Evolutionary conservation across 1,140 invertebrate genomes (phyloP), one percentile per base, ranked within the genome.

Genomic region (Drosophila mojavensis): DNA sequence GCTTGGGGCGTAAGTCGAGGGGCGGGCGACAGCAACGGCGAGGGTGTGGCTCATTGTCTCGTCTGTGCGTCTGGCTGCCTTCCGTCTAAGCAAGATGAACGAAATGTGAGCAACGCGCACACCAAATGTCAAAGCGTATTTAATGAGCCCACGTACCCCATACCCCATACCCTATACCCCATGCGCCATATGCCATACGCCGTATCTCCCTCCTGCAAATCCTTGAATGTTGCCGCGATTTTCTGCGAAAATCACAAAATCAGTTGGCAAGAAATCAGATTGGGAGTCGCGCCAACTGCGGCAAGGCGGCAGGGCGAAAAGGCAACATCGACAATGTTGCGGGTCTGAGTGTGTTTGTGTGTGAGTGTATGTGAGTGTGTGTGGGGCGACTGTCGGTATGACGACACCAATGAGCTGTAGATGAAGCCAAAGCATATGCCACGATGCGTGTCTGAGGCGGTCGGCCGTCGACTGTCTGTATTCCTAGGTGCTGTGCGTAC

Each of bases 181-280:
- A 17, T 41, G 5, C 10, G 33, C 4, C 4, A 30, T 30, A 30
- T 1, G 20, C 20, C 20, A 24, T 24, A 2, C 20, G 20, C 20
- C 20, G 20, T 1, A 24, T 24, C 20, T 24, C 20, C 15, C n/a
- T 9, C 41, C 36, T 20, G 45, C 39, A 5, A n/a, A 39, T 17
- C 45, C 43, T 36, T 60, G 58, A 67, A 30, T 60, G 61, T 58
- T 50, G 69, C 70, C 73, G 78, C 61, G 61, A 55, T 84, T 36
- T 83, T 88, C 83, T 83, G 73, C 59, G 85, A 84, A 90, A 89
- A 89, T 88, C 84, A 88, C 55, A 73, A 89, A 88, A 88, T 88
- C 84, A 89, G 84, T 88, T 88, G 85, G 80, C 84, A 84, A 88
- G 84, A 89, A 81, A 88, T 90, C 84, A 78, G 67, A 61, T 72